Evolutionary conservation across 1,140 invertebrate species (phyloP), one percentile per base, ranked within the genome.

Genomic region (Odontomachus brunneus): DNA sequence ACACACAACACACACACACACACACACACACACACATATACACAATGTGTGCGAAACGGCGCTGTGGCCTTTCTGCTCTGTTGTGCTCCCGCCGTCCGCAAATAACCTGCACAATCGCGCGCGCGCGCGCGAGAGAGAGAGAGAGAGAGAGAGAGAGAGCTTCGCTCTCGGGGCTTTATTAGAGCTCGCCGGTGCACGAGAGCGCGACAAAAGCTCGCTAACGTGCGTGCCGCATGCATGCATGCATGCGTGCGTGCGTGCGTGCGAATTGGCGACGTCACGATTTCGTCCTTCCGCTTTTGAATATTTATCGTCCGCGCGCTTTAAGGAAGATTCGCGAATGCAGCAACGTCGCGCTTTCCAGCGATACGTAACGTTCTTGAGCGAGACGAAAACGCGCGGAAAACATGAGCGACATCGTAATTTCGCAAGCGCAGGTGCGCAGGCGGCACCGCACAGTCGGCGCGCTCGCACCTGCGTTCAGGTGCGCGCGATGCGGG

Each of bases 81-180:
- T 84, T 81, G 75, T 84, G 82, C 57, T 80, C 65, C n/a, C 74
- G 44, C 48, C 57, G 80, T 84, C 83, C 83, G 80, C 83, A 84
- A 84, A 84, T 84, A 84, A 82, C 78, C 83, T 51, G 24, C 60
- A 51, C 51, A 74, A 83, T 84, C 80, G 78, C 33, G 67, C 57
- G 26, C n/a, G n/a, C n/a, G n/a, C n/a, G n/a, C n/a, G n/a, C n/a
- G n/a, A n/a, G n/a, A n/a, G n/a, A n/a, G n/a, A n/a, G n/a, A n/a
- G n/a, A n/a, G n/a, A n/a, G n/a, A n/a, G n/a, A n/a, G n/a, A n/a
- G 57, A 19, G 69, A 62, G 48, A 48, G 80, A 74, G 44, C 49
- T 48, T 48, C 51, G 33, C 48, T 67, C 57, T 74, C 53, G 62
- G 53, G 38, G 55, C 80, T 84, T 83, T 82, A 84, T 82, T 84